These are phyloP conservation scores for Eudemis profundana DNA, from an alignment of 2,888 invertebrate genomes.

Conservation along the genomic window DNA sequence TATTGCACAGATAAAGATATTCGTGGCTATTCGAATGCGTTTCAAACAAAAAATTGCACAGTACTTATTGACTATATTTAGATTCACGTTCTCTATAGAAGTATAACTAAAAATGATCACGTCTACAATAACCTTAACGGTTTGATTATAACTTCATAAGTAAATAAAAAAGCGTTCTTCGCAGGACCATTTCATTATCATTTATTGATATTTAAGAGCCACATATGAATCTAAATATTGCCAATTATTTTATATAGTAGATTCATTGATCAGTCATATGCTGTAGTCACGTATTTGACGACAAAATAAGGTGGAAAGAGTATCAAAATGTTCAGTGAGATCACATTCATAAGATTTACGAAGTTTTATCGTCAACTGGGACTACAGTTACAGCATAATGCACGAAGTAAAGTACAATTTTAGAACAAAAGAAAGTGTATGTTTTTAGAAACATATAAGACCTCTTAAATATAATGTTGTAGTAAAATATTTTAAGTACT, in stretches of 20 bases:
- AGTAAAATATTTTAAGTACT: slow-evolving; percentile 32
- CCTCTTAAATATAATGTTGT: background rate
- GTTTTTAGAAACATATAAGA: background rate
- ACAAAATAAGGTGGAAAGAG: slow-evolving; percentile 1
- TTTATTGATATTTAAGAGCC: background rate
- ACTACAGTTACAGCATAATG: slow-evolving; percentile 32
- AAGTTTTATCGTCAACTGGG: slow-evolving; percentile 15
- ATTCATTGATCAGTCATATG: slow-evolving; percentile 30
- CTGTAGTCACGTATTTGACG: slow-evolving; percentile 22
- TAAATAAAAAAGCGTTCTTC: too few species aligned
- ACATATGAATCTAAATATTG: slow-evolving; percentile 19
- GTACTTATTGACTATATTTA: slow-evolving; percentile 31
- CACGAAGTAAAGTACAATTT: slow-evolving; percentile 27
- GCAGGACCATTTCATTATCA: background rate
- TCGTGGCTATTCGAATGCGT: slow-evolving; percentile 35
- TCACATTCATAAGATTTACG: slow-evolving; percentile 24
- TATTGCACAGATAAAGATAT: slow-evolving; percentile 36
- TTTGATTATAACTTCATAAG: too few species aligned
- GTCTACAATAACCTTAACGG: too few species aligned
- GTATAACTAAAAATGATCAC: background rate
- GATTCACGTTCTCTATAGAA: slow-evolving; percentile 4
- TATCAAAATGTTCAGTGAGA: slow-evolving; percentile 32
- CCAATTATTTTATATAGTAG: slow-evolving; percentile 28
- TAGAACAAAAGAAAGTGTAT: background rate
- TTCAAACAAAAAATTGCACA: slow-evolving; percentile 40